Evolutionary conservation across 1,140 invertebrate species (phyloP).

Genomic region (Neuroterus valhalla): DNA sequence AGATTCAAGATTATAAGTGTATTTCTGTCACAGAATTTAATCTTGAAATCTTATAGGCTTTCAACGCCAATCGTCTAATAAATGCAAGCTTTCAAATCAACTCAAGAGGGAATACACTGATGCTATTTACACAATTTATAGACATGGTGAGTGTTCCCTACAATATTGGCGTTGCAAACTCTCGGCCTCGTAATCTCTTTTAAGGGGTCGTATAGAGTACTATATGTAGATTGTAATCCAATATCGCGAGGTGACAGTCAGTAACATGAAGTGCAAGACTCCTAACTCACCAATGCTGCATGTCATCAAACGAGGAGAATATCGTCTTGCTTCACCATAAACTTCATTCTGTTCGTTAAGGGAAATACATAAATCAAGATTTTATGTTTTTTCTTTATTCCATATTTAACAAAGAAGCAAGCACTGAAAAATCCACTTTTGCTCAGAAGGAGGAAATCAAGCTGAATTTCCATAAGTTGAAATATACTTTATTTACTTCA

Average conservation of each 20-base stretch:
- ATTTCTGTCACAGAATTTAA: no score
- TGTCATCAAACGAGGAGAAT: conserved; percentile 1
- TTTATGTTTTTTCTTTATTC: background rate
- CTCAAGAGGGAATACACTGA: background rate
- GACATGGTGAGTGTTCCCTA: background rate
- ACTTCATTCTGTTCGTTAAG: background rate
- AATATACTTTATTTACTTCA: no score
- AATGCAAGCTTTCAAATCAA: background rate
- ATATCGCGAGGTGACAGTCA: conserved; percentile 24
- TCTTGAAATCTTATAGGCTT: no score
- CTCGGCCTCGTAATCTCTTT: conserved; percentile 28
- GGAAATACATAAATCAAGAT: no score
- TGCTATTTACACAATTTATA: background rate
- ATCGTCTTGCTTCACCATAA: conserved; percentile 4
- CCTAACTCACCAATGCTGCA: background rate
- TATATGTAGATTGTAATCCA: conserved; percentile 27
- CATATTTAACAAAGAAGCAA: background rate
- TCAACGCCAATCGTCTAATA: background rate
- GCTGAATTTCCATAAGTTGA: no score
- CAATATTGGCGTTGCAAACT: conserved; percentile 22
- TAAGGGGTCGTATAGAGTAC: conserved; percentile 27
- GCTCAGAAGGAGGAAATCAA: no score
- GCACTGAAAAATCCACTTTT: no score
- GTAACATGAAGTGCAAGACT: conserved; percentile 11
- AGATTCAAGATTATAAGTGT: no score